Percentiles rank a stretch among this genome's conserved stretches.
Conservation (phyloP, 2,797 vertebrate species). For the Macropus fuliginosus region DNA sequence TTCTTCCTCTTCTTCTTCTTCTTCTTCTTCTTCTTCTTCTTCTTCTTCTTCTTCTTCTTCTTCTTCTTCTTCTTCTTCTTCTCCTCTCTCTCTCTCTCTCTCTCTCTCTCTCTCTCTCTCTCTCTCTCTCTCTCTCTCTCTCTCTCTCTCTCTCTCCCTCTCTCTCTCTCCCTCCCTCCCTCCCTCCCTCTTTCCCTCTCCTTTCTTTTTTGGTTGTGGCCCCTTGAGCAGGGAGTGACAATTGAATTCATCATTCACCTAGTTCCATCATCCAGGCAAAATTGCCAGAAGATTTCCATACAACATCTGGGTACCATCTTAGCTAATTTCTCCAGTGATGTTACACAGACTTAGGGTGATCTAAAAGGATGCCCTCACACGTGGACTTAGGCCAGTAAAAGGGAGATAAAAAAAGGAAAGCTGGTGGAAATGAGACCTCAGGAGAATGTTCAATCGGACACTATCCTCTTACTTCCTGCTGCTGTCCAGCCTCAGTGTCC, state of each 20-base stretch:
- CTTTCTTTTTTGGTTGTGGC: too few relatives aligned
- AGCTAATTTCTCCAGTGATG: not conserved
- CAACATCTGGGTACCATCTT: not conserved
- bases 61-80: accelerated
- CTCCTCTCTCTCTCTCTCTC: too few relatives aligned
- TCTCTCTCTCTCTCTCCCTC: too few relatives aligned
- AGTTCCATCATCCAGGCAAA: not conserved
- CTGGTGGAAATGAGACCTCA: not conserved
- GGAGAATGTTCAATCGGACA: not conserved
- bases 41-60: not conserved
- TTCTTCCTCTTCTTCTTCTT: too few relatives aligned
- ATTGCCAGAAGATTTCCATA: not conserved
- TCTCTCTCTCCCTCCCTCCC: too few relatives aligned
- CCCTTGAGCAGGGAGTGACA: not conserved
- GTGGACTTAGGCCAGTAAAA: not conserved
- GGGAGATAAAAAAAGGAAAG: not conserved
- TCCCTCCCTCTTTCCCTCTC: too few relatives aligned
- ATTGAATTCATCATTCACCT: not conserved
- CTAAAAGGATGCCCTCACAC: not conserved
- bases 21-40: too few relatives aligned
- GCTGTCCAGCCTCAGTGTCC: not conserved
- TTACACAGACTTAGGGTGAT: not conserved
- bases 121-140: too few relatives aligned
- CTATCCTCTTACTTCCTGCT: not conserved
- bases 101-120: too few relatives aligned